Percentiles rank a stretch among this genome's conserved stretches.
These are phyloP conservation scores for Carterocephalus palaemon DNA, from an alignment of 2,888 invertebrate genomes.

Conservation along the genomic window DNA sequence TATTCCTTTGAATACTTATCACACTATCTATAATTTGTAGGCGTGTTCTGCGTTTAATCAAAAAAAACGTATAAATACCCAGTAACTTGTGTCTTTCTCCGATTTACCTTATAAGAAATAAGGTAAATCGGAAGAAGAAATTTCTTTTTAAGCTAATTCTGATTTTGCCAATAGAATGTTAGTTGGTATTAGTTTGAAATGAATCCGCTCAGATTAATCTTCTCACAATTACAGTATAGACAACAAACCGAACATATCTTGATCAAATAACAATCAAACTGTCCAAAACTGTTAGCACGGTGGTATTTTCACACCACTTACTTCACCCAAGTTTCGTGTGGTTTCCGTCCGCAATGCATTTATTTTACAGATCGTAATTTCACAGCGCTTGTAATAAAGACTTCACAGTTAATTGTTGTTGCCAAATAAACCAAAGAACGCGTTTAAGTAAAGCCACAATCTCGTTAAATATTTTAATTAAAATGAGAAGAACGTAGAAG, in stretches of 20 bases:
- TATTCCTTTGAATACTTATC: no score
- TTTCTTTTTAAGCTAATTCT: no score
- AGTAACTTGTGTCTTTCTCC: no score
- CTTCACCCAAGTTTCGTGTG: conserved; percentile 16
- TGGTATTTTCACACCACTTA: conserved; percentile 26
- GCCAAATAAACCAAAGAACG: conserved; percentile 21
- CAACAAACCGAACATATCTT: conserved; percentile 9
- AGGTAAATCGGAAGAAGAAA: no score
- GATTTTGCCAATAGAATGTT: no score
- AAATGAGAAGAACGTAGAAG: conserved; percentile 7
- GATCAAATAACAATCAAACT: conserved; percentile 27
- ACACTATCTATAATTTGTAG: no score
- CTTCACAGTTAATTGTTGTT: conserved; percentile 25
- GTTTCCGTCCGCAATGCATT: conserved; percentile 9
- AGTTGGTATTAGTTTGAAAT: no score
- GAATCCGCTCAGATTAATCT: no score
- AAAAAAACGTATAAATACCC: no score
- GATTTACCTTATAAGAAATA: no score
- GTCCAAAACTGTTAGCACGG: conserved; percentile 25
- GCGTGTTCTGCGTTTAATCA: no score
- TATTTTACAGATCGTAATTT: conserved; percentile 14
- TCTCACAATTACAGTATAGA: conserved; percentile 15
- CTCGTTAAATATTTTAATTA: conserved; percentile 22
- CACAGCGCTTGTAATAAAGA: conserved; percentile 21
- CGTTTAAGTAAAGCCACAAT: conserved; percentile 11